Evolutionary conservation across 2,113 vertebrate genomes (phyloP), one percentile per base, ranked within the genome.

Genomic region (Zingel zingel): DNA sequence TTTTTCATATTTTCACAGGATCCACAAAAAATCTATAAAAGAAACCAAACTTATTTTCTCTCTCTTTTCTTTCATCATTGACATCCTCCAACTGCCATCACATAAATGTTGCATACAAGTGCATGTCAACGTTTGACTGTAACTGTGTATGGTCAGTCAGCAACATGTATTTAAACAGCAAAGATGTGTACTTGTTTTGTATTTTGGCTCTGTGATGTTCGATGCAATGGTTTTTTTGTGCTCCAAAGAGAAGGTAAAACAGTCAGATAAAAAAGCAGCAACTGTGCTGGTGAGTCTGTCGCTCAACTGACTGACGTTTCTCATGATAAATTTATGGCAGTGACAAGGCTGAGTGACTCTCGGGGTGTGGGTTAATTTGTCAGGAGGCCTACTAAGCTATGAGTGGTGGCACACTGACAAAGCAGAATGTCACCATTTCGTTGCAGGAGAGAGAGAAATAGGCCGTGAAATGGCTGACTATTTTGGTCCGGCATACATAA

Each of bases 271-370:
- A 58, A 67, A 59, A 70, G 18, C 50, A 51, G 15, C 67, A 79
- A 66, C 48, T 18, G 9, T 47, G 71, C 65, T 62, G 78, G 77
- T 51, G 86, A 82, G 81, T 66, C 54, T 85, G 88, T 79, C 53
- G 77, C 77, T 83, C 10, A 12, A 74, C 78, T 73, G 85, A 86
- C 82, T 89, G 92, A 91, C 84, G 70, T 66, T 65, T 61, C 91
- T 93, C 89, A 91, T 93, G 91, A 92, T 87, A 88, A 91, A 94
- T 93, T 93, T 83, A 93, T 91, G 83, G 73, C 64, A 19, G 84
- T 86, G 84, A 87, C 89, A 84, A 81, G 90, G 86, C 89, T 92
- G 91, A 93, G 77, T 85, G 90, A 86, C 90, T 93, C 82, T 79
- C 4, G 21, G 91, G 89, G 39, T 47, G 47, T 56, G 68, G 92